Evolutionary conservation across 2,797 vertebrate species (phyloP).

Genomic region (Ctenopoma kingsleyae): DNA sequence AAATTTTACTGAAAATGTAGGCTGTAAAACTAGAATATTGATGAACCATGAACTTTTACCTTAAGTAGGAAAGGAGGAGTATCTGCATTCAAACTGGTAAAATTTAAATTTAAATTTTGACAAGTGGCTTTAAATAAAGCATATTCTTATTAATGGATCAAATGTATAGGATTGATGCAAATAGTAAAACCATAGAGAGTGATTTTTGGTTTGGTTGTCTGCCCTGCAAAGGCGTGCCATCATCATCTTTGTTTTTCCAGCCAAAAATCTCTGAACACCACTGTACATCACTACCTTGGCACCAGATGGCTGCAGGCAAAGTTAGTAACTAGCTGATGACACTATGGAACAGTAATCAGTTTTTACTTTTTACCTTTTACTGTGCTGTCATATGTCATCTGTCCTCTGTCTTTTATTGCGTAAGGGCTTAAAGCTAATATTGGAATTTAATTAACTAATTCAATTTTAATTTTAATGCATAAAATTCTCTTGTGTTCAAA

Average conservation of each 20-base stretch:
- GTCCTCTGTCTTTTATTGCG: background rate
- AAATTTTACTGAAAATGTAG: slow-evolving; percentile 18
- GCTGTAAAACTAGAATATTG: slow-evolving; percentile 7
- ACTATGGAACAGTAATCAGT: background rate
- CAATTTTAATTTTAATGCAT: no score
- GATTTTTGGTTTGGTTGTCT: background rate
- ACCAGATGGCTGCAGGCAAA: background rate
- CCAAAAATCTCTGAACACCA: background rate
- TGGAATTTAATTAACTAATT: background rate
- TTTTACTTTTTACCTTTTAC: no score
- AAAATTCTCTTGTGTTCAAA: no score
- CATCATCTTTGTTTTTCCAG: background rate
- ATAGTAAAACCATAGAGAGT: background rate
- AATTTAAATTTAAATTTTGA: background rate
- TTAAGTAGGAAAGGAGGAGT: background rate
- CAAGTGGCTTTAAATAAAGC: background rate
- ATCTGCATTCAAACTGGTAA: background rate
- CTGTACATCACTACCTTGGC: background rate
- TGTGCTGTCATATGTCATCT: background rate
- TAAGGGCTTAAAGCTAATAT: background rate
- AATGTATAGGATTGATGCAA: background rate
- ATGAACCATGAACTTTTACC: background rate
- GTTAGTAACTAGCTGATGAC: background rate
- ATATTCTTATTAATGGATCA: background rate
- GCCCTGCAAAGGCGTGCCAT: accelerated